phyloP scores from a whole-genome alignment of 37 sponge, comb jelly and placozoan genomes.

The Spongia lamella region DNA sequence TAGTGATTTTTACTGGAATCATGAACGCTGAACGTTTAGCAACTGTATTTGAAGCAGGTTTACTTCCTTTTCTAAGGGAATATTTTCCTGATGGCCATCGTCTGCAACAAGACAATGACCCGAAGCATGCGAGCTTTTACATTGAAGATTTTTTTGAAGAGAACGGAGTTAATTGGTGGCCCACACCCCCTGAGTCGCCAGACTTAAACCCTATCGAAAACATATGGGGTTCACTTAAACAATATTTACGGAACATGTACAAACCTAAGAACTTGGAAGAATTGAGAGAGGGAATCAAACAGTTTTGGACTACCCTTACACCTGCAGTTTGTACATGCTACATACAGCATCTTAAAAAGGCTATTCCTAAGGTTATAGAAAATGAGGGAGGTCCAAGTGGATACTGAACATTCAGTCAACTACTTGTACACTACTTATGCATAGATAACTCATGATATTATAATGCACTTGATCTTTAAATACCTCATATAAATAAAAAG shows the following conservation, averaged over 20 bases:
- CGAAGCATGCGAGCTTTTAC: constrained; percentile 6
- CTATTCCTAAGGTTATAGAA: too few relatives aligned
- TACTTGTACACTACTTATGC: too few relatives aligned
- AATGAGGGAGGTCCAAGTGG: too few relatives aligned
- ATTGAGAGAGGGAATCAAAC: not conserved
- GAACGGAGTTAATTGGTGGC: constrained; percentile 23
- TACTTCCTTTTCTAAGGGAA: too few relatives aligned
- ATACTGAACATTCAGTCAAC: too few relatives aligned
- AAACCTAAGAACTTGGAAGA: not conserved
- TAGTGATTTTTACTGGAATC: constrained; percentile 49
- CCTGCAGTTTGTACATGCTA: too few relatives aligned
- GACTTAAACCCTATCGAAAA: constrained; percentile 8
- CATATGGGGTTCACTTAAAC: not conserved
- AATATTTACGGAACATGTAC: constrained; percentile 1
- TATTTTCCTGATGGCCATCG: constrained; percentile 10
- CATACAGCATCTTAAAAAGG: too few relatives aligned
- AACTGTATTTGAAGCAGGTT: too few relatives aligned
- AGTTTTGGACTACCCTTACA: constrained; percentile 9
- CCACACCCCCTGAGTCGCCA: constrained; percentile 7
- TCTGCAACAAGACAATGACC: constrained; percentile 37
- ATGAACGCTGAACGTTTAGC: constrained; percentile 29
- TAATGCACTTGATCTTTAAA: too few relatives aligned
- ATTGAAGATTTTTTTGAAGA: not conserved
- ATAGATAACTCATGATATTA: too few relatives aligned
- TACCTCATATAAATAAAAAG: too few relatives aligned